phyloP scores from a whole-genome alignment of 1,140 invertebrate genomes.

The Venturia canescens region DNA sequence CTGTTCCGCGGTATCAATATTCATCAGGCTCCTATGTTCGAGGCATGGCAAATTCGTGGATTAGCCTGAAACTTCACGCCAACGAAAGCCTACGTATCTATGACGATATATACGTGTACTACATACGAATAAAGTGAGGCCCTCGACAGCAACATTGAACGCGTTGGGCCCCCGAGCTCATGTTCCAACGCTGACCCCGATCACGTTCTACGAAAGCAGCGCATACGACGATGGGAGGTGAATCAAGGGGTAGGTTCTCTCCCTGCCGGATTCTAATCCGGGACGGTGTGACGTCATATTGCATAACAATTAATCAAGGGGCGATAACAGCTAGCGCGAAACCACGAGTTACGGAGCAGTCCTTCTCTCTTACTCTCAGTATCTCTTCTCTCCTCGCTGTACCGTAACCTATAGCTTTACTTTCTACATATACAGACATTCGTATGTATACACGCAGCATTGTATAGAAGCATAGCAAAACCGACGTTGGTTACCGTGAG shows the following conservation, averaged over 20 bases:
- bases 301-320: constrained; percentile 78
- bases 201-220: constrained; percentile 33
- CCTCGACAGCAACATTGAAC: constrained; percentile 44
- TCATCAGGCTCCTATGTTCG: constrained; percentile 77
- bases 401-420: constrained; percentile 23
- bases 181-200: constrained; percentile 27
- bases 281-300: constrained; percentile 75
- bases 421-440: constrained; percentile 16
- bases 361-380: not conserved
- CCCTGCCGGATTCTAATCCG: constrained; percentile 72
- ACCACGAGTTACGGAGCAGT: constrained; percentile 40
- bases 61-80: constrained; percentile 73
- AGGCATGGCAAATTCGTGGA: constrained; percentile 74
- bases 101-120: not conserved
- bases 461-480: constrained; percentile 4
- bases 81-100: constrained; percentile 27
- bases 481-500: constrained; percentile 30
- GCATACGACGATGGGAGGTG: constrained; percentile 26
- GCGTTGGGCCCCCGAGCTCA: constrained; percentile 31
- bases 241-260: constrained; percentile 43
- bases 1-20: constrained; percentile 72
- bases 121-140: constrained; percentile 13
- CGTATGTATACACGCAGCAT: not conserved
- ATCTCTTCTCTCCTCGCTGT: not conserved
- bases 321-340: constrained; percentile 74